Conservation (phyloP, 2,888 invertebrate genomes). For the Baccha elongata region DNA sequence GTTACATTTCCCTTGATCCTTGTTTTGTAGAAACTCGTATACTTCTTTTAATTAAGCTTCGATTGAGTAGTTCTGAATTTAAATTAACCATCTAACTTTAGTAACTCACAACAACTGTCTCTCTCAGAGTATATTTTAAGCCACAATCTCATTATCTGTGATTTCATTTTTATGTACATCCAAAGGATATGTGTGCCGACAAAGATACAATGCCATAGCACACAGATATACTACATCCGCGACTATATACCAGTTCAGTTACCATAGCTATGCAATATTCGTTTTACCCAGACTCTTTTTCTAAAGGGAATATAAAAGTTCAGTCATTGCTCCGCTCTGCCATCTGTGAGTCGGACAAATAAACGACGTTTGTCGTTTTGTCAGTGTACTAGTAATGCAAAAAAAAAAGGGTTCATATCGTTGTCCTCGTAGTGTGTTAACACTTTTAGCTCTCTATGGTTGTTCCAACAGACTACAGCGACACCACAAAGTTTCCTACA, state of each 20-base stretch:
- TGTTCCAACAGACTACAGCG: slow-evolving; percentile 63
- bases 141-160: slow-evolving; percentile 68
- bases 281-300: slow-evolving; percentile 33
- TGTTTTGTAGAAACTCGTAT: neutral
- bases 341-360: slow-evolving; percentile 62
- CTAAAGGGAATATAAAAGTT: slow-evolving; percentile 45
- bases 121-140: slow-evolving; percentile 42
- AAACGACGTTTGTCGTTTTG: slow-evolving; percentile 39
- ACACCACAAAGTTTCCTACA: slow-evolving; percentile 60
- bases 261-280: slow-evolving; percentile 34
- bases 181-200: slow-evolving; percentile 53
- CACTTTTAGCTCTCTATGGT: slow-evolving; percentile 57
- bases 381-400: slow-evolving; percentile 40
- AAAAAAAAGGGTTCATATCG: slow-evolving; percentile 28
- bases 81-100: slow-evolving; percentile 60
- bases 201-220: slow-evolving; percentile 49
- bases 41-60: slow-evolving; percentile 55
- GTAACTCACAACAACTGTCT: slow-evolving; percentile 23
- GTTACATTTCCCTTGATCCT: slow-evolving; percentile 17
- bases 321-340: slow-evolving; percentile 63
- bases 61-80: slow-evolving; percentile 50
- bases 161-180: slow-evolving; percentile 40
- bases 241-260: neutral
- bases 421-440: slow-evolving; percentile 62
- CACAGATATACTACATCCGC: slow-evolving; percentile 30